Percentiles rank a stretch among this genome's conserved stretches.
These are phyloP conservation scores for Gnatocerus cornutus DNA, from an alignment of 2,888 invertebrate species.

Conservation along the genomic window DNA sequence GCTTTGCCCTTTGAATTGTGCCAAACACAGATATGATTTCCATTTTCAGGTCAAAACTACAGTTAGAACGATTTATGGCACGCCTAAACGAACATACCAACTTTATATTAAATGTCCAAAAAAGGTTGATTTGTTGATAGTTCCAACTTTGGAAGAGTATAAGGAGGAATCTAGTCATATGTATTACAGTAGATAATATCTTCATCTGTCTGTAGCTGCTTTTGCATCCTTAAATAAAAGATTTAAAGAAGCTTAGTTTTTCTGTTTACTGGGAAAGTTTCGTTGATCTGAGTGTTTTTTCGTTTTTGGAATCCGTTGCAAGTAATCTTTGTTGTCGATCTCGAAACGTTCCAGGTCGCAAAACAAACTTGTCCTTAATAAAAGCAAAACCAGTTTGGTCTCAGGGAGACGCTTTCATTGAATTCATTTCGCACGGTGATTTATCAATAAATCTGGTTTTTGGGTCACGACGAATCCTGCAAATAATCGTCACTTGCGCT, in stretches of 20 bases:
- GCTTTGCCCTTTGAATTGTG: too few relatives aligned
- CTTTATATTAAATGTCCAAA: too few relatives aligned
- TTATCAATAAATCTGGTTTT: conserved; percentile 31
- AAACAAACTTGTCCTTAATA: conserved; percentile 6
- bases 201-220: too few relatives aligned
- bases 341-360: neutral
- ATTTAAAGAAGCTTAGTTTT: neutral
- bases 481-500: conserved; percentile 13
- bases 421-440: conserved; percentile 31
- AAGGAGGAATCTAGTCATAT: too few relatives aligned
- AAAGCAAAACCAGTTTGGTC: conserved; percentile 7
- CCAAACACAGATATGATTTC: too few relatives aligned
- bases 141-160: too few relatives aligned
- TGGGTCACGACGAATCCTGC: conserved; percentile 12
- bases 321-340: conserved; percentile 1
- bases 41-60: too few relatives aligned
- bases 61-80: too few relatives aligned
- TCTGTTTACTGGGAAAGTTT: neutral
- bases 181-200: too few relatives aligned
- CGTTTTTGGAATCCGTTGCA: neutral
- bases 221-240: too few relatives aligned
- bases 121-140: too few relatives aligned
- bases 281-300: neutral
- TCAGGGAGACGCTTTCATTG: conserved; percentile 2
- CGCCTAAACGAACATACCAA: too few relatives aligned